Evolutionary conservation across 2,797 vertebrate species (phyloP).

Genomic region (Netta rufina): DNA sequence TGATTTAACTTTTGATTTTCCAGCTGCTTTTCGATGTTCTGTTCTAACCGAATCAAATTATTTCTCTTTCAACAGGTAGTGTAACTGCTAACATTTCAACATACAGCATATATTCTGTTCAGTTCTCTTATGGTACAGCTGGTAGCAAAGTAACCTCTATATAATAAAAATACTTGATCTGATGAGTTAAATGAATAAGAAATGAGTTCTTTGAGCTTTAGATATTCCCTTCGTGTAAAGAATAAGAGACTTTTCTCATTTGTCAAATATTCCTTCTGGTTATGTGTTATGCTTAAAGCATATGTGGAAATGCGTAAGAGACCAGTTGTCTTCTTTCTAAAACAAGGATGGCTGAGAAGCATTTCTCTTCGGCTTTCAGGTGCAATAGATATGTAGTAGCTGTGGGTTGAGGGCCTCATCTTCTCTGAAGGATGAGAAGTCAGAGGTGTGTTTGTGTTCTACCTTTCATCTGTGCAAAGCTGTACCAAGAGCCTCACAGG

Average conservation of each 20-base stretch:
- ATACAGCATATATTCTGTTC: not conserved
- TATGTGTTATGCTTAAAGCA: not conserved
- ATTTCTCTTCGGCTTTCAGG: not conserved
- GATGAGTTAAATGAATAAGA: not conserved
- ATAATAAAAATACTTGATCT: not conserved
- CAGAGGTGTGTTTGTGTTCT: not conserved
- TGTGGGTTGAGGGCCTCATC: not conserved
- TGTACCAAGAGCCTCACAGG: not conserved
- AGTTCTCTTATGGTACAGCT: not conserved
- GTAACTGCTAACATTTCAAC: not conserved
- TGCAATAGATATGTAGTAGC: not conserved
- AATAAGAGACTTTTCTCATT: not conserved
- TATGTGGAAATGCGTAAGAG: accelerated
- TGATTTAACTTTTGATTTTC: not conserved
- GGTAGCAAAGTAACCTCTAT: not conserved
- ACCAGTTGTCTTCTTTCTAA: not conserved
- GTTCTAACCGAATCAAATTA: not conserved
- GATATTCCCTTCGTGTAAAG: not conserved
- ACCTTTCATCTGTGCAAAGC: not conserved
- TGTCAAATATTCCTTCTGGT: not conserved
- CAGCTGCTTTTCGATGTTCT: not conserved
- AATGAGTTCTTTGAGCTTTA: not conserved
- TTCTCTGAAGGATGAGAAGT: not conserved
- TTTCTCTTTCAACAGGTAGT: not conserved
- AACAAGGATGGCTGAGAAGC: not conserved